Percentiles rank a stretch among this genome's conserved stretches.
Evolutionary conservation across 2,797 vertebrate genomes (phyloP).

Genomic region (Sarcophilus harrisii): DNA sequence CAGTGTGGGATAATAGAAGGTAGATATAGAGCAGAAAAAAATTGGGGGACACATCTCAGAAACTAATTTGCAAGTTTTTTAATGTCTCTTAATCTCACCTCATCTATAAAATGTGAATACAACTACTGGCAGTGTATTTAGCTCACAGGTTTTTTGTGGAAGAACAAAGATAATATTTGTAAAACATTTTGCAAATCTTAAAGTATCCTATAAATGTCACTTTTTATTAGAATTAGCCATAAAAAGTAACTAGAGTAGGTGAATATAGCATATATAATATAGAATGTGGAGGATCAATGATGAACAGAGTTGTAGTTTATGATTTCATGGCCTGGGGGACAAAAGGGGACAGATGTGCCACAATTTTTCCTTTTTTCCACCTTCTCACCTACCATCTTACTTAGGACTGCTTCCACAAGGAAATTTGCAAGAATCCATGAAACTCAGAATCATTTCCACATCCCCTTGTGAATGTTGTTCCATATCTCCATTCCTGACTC

Average conservation of each 20-base stretch:
- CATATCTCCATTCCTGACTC: not conserved
- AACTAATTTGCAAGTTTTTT: not conserved
- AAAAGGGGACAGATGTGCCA: not conserved
- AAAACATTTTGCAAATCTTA: not conserved
- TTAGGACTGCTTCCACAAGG: not conserved
- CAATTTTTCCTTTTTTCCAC: not conserved
- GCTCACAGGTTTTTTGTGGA: not conserved
- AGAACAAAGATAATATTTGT: not conserved
- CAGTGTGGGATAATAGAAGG: not conserved
- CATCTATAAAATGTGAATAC: not conserved
- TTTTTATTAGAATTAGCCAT: not conserved
- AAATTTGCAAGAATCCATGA: not conserved
- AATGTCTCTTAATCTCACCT: not conserved
- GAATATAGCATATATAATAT: not conserved
- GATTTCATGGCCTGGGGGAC: not conserved
- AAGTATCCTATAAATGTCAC: not conserved
- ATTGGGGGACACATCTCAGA: not conserved
- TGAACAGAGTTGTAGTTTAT: not conserved
- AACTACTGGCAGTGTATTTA: not conserved
- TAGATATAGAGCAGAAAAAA: not conserved
- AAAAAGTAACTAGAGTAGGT: not conserved
- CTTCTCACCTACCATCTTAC: not conserved
- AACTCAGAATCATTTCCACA: not conserved
- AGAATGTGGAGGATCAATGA: not conserved
- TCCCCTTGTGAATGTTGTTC: not conserved